Evolutionary conservation across 2,113 vertebrate genomes (phyloP).

Genomic region (Mastomys natalensis): DNA sequence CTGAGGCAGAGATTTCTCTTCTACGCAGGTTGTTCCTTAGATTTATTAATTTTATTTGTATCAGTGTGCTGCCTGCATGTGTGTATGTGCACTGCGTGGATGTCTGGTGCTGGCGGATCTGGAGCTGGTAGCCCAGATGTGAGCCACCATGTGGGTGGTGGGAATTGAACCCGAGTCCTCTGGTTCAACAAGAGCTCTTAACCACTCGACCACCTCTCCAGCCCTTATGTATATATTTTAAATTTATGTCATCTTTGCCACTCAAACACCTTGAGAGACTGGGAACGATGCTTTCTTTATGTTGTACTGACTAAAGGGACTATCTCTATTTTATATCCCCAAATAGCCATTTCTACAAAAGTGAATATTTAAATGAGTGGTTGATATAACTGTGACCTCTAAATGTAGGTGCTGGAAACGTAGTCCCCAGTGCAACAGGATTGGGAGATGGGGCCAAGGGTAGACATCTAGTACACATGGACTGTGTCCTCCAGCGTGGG

Average conservation of each 20-base stretch:
- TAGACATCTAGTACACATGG: neutral
- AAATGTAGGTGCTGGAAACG: neutral
- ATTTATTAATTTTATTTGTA: neutral
- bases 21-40: constrained; percentile 48
- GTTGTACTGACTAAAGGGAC: constrained; percentile 13
- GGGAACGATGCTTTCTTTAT: neutral
- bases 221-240: neutral
- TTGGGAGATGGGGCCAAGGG: neutral
- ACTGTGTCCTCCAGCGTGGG: neutral
- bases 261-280: neutral
- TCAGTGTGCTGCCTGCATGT: neutral
- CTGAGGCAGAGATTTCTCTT: neutral
- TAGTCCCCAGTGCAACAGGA: neutral
- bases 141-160: neutral
- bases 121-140: neutral
- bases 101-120: neutral
- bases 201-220: neutral
- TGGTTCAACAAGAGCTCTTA: neutral
- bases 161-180: neutral
- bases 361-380: neutral
- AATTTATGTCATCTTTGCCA: neutral
- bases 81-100: neutral
- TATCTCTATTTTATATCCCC: neutral
- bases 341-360: constrained; percentile 16
- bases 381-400: neutral